A percentile compares a stretch with the other conserved stretches of the same genome.
Evolutionary conservation across 2,797 vertebrate genomes (phyloP).

Genomic region (Etheostoma perlongum): DNA sequence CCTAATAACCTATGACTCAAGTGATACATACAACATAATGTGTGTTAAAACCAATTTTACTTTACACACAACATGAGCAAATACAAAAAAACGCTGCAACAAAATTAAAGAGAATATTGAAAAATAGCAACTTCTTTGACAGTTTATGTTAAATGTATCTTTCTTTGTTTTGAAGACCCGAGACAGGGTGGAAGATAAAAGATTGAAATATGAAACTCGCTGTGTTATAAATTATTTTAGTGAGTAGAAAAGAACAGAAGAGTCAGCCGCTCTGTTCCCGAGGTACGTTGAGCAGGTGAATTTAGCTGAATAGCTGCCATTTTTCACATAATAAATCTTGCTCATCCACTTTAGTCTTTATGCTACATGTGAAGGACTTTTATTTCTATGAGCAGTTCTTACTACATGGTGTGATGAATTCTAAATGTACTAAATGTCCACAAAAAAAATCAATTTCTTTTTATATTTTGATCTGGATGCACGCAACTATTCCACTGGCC

Average conservation of each 20-base stretch:
- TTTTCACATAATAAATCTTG: background rate
- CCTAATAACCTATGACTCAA: background rate
- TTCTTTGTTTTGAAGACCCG: background rate
- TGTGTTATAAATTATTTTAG: background rate
- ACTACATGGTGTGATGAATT: background rate
- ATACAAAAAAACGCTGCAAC: background rate
- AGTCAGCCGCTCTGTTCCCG: background rate
- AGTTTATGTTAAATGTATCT: background rate
- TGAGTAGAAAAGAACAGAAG: background rate
- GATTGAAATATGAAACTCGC: fast-evolving
- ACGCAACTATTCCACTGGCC: background rate
- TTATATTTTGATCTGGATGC: background rate
- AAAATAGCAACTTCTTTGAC: background rate
- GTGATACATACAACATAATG: background rate
- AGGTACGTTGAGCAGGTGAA: slow-evolving; percentile 1
- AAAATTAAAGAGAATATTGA: background rate
- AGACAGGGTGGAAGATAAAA: background rate
- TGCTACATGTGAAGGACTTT: background rate
- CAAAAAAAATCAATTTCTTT: background rate
- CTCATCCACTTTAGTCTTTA: background rate
- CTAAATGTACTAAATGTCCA: background rate
- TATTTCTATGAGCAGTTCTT: background rate
- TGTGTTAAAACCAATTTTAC: background rate
- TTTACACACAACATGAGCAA: background rate
- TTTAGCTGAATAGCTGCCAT: background rate